A percentile compares a stretch with the other conserved stretches of the same genome.
phyloP scores from a whole-genome alignment of 2,113 vertebrate genomes.

The Gila orcuttii region DNA sequence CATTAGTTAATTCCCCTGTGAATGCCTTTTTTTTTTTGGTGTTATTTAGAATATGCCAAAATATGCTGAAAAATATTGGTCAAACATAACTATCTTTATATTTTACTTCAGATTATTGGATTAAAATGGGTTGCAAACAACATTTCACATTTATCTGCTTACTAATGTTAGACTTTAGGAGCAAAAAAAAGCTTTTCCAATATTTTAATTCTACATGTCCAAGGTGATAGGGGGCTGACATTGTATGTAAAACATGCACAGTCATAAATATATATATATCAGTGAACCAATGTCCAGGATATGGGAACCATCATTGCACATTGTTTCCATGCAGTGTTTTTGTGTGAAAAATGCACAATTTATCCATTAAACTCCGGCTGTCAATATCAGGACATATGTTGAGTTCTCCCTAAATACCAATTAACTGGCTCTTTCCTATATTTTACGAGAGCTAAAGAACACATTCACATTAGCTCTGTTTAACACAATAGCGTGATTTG shows the following conservation, averaged over 20 bases:
- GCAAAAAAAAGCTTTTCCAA: neutral
- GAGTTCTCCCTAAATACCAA: slow-evolving; percentile 55
- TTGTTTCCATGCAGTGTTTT: neutral
- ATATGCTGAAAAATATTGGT: neutral
- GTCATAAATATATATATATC: neutral
- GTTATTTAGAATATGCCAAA: neutral
- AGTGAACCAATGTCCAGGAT: neutral
- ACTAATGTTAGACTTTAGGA: neutral
- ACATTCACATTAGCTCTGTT: slow-evolving; percentile 40
- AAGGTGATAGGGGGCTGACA: neutral
- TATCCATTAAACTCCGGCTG: slow-evolving; percentile 14
- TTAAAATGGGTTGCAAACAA: neutral
- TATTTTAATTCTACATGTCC: neutral
- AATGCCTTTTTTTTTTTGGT: neutral
- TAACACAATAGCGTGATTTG: slow-evolving; percentile 29
- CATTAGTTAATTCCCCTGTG: neutral
- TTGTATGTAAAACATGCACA: neutral
- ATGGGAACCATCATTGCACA: neutral
- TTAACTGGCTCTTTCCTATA: slow-evolving; percentile 43
- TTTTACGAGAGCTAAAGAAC: slow-evolving; percentile 12
- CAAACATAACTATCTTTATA: neutral
- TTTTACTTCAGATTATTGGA: neutral
- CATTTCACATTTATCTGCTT: neutral
- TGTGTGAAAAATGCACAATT: neutral
- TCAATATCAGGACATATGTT: slow-evolving; percentile 45